Percentiles rank a stretch among this genome's conserved stretches.
Conservation (phyloP, 2,113 vertebrate species). For the Mobula hypostoma region DNA sequence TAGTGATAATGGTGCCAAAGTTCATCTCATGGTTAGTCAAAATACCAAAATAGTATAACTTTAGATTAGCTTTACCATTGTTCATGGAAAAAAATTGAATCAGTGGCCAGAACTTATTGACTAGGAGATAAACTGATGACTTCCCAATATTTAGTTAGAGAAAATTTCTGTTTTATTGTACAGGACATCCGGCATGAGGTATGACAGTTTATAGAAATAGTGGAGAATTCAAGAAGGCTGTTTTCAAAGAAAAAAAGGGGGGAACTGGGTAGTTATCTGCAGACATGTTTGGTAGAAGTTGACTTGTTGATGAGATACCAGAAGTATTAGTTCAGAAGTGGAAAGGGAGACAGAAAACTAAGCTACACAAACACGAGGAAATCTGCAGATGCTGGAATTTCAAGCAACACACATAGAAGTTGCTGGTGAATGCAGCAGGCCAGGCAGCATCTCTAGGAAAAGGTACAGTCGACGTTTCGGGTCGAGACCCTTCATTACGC, state of each 20-base stretch:
- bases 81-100: background rate
- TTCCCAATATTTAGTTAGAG: slow-evolving; percentile 2
- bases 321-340: background rate
- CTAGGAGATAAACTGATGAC: background rate
- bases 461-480: no score
- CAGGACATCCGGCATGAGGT: background rate
- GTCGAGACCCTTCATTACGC: no score
- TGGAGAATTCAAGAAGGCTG: background rate
- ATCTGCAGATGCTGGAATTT: no score
- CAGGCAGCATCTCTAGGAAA: no score
- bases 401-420: no score
- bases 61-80: background rate
- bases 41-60: background rate
- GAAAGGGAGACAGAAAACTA: background rate
- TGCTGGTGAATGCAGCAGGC: no score
- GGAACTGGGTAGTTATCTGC: background rate
- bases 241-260: background rate
- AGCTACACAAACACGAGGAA: no score
- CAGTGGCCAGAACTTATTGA: background rate
- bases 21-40: background rate
- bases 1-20: background rate
- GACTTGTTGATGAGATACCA: background rate
- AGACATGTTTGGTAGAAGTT: background rate
- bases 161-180: background rate
- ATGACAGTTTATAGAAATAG: background rate